Evolutionary conservation across 2,888 invertebrate genomes (phyloP), one percentile per base, ranked within the genome.

Genomic region (Epinotia brunnichana): DNA sequence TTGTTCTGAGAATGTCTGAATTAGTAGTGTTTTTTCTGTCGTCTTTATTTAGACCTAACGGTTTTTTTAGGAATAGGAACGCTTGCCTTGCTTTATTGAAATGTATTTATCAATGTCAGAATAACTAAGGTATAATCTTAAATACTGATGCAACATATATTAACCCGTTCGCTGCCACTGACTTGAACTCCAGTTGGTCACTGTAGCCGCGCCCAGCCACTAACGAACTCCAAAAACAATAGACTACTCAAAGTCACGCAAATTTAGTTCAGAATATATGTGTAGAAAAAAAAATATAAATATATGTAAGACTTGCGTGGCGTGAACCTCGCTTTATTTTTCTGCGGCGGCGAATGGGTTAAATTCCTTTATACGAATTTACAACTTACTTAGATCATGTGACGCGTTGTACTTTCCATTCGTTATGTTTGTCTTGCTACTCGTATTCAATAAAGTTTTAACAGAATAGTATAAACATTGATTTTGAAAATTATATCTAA

Each of bases 51-150:
- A 73, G 62, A 17, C 29, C 41, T 59, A 70, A 29, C 21, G 35
- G 35, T 57, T 41, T 21, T 66, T 68, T 61, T 68, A 68, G 67
- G 24, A 72, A 57, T 73, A 73, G 68, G 68, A 68, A 51, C 24
- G 57, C 73, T 73, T 69, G 69, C 73, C 73, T 69, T 73, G 63
- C 69, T 63, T 57, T 63, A 73, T 69, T 51, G 9, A 59, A 61
- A 17, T 61, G n/a, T 67, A 68, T 51, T 53, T 61, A 35, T 17
- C 44, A 19, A 54, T 72, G 35, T 62, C 54, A 41, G 35, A 60
- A 2, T 19, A 53, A 53, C 17, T 48, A 24, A 67, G 56, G 29
- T 29, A 15, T 51, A n/a, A 21, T 51, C 44, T 7, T 54, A 35
- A 57, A 39, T 15, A 59, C 56, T 70, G 21, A n/a, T 29, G 62